A percentile compares a stretch with the other conserved stretches of the same genome.
phyloP scores from a whole-genome alignment of 2,888 invertebrate genomes.

The Dioctria linearis region DNA sequence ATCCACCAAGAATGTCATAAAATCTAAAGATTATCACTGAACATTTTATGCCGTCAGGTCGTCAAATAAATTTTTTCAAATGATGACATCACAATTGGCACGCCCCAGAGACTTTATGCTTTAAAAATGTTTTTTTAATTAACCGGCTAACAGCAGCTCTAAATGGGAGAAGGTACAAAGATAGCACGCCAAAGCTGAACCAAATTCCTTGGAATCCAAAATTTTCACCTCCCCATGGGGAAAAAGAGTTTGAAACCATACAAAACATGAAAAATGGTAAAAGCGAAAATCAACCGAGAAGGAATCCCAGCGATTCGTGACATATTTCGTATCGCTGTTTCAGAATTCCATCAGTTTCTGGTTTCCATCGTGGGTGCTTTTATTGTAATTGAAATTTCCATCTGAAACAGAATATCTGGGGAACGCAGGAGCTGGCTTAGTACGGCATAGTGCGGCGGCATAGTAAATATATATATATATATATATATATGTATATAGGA shows the following conservation, averaged over 20 bases:
- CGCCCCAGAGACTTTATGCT: slow-evolving; percentile 17
- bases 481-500: too few species aligned
- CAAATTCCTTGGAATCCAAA: neutral
- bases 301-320: slow-evolving; percentile 26
- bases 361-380: neutral
- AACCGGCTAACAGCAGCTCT: slow-evolving; percentile 9
- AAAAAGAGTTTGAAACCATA: too few species aligned
- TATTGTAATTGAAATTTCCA: slow-evolving; percentile 27
- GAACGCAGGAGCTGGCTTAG: neutral
- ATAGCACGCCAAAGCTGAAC: neutral
- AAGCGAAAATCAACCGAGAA: slow-evolving; percentile 11
- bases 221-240: too few species aligned
- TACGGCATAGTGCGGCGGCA: too few species aligned
- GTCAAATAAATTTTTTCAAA: slow-evolving; percentile 26
- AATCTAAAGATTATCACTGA: too few species aligned
- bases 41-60: neutral
- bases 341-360: neutral
- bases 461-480: too few species aligned
- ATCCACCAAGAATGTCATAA: too few species aligned
- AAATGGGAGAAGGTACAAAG: too few species aligned
- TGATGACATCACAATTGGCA: slow-evolving; percentile 26
- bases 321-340: neutral
- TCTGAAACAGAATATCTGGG: too few species aligned
- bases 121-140: slow-evolving; percentile 19
- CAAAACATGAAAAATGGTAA: slow-evolving; percentile 21